Evolutionary conservation across 2,113 vertebrate genomes (phyloP), one percentile per base, ranked within the genome.

Genomic region (Cettia cetti): DNA sequence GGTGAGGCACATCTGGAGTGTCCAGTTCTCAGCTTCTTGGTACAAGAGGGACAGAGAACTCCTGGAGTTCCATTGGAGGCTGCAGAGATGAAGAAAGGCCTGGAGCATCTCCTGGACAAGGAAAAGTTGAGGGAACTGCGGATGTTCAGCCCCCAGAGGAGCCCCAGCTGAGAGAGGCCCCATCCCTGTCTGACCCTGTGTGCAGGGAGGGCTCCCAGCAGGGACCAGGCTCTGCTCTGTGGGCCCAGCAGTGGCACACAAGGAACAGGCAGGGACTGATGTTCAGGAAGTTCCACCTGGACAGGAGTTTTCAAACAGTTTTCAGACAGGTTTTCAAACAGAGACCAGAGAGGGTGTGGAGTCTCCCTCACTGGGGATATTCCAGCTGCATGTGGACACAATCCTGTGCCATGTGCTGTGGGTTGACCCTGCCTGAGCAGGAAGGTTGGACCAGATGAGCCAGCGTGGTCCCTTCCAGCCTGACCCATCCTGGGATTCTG

Each of bases 31-130:
- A 57, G 33, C 28, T n/a, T 64, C 68, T 50, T 7, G 8, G 27
- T 31, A 11, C 18, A 37, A 26, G 44, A 52, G 15, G 27, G 18
- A 33, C 22, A 24, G 28, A 27, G 13, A 59, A 8, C 10, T 72
- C 42, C 50, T 81, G 35, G 37, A 81, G n/a, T n/a, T n/a, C n/a
- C n/a, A n/a, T n/a, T n/a, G n/a, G 31, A 33, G 50, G 42, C 84
- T 56, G 26, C 35, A 39, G 42, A 63, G 7, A 31, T 42, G n/a
- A 47, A 4, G 23, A n/a, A 18, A 24, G 13, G 16, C 26, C 24
- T 79, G 57, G n/a, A 71, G 5, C 49, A 54, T n/a, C n/a, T n/a
- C n/a, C n/a, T n/a, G 31, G n/a, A 2, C 0, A 1, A 35, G 56
- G 40, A 47, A 4, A 31, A 14, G 65, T n/a, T 47, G 49, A 42